A percentile compares a stretch with the other conserved stretches of the same genome.
Conservation (phyloP, 2,797 vertebrate species). For the Channa striata region DNA sequence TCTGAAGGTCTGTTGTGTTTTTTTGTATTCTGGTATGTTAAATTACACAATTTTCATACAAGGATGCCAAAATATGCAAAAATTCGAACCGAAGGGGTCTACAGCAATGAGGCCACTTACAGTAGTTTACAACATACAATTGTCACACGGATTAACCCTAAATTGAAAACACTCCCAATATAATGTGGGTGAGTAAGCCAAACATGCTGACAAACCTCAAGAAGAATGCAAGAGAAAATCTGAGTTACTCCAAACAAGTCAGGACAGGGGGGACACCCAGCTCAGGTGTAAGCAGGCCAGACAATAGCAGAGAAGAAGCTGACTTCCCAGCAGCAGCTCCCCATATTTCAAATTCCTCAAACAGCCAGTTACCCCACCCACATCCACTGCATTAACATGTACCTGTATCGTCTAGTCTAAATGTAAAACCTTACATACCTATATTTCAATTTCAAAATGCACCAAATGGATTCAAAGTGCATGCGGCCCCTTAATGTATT, state of each 20-base stretch:
- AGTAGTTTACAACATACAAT: not conserved
- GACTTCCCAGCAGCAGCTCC: slow-evolving; percentile 3
- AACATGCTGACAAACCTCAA: slow-evolving; percentile 7
- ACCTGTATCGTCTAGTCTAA: not conserved
- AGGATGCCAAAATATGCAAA: slow-evolving; percentile 19
- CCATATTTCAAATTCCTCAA: slow-evolving; percentile 43
- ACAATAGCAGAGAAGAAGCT: slow-evolving; percentile 24
- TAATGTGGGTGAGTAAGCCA: not conserved
- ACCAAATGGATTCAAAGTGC: not conserved
- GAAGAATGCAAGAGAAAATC: slow-evolving; percentile 32
- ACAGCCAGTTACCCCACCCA: not conserved
- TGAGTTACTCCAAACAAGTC: slow-evolving; percentile 37
- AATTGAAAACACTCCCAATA: not conserved
- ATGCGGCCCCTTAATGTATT: not conserved
- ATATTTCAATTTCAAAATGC: not conserved
- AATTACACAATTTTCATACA: slow-evolving; percentile 17
- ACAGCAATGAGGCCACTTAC: not conserved
- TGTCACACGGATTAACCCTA: not conserved
- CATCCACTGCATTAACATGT: not conserved
- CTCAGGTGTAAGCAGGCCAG: slow-evolving; percentile 29
- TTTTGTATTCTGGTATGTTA: not conserved
- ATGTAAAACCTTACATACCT: not conserved
- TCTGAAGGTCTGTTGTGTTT: not conserved
- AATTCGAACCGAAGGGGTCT: slow-evolving; percentile 11
- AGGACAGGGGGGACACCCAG: slow-evolving; percentile 23